Base-by-base conservation (phyloP, 1,140 invertebrate species). In the Ceratina calcarata region DNA sequence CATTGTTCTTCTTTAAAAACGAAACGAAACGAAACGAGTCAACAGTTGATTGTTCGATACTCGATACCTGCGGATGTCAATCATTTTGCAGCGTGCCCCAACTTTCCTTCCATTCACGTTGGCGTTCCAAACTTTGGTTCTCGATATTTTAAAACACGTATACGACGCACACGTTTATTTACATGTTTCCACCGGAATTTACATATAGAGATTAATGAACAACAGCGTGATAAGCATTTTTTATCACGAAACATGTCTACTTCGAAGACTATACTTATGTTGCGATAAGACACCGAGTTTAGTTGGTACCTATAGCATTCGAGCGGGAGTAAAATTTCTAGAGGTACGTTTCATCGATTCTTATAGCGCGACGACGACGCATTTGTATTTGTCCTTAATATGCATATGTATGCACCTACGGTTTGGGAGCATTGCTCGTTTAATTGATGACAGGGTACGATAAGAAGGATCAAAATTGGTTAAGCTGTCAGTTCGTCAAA, bases 171-270 rank as follows among this genome's bases (percentile, higher is more conserved):
- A 10, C 37, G 37, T 45, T 2, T 45, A 45, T 0, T 45, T 45
- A 45, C 37, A 10, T 45, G 8, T 10, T 57, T 18, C 2, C 24
- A 71, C 1, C 8, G 6, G 12, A n/a, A 69, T 69, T 69, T 69
- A 69, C 65, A 18, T 51, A 60, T 20, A 12, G 57, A 13, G 68
- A 18, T 77, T 49, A 68, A 49, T 15, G 12, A 7, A 10, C n/a
- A 37, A 20, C 18, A 15, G 22, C 13, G 45, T n/a, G 65, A 68
- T 76, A 76, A 77, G 24, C 45, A 8, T 20, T 51, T 77, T 75
- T 79, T 66, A 79, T 73, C 77, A 16, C 57, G 12, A 27, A 66
- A 72, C 12, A n/a, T 64, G 27, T 16, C 16, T 32, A 27, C 22
- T 57, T 27, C 12, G 12, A 65, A 2, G 70, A 65, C 57, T 22